These are phyloP conservation scores for Siphamia tubifer DNA, from an alignment of 2,113 vertebrate species.

Conservation along the genomic window DNA sequence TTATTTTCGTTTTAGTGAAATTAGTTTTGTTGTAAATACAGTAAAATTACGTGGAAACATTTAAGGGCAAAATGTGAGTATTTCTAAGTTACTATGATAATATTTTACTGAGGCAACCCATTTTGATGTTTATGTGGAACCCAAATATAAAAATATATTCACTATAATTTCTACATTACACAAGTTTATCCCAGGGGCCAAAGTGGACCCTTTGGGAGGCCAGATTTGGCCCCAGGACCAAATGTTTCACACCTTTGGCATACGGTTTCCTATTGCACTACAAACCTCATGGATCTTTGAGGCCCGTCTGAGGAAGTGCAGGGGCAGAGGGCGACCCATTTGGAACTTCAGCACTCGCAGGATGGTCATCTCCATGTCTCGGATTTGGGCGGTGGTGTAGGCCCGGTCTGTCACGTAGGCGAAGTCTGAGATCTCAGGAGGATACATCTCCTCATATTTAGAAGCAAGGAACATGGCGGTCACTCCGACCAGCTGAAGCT, in stretches of 20 bases:
- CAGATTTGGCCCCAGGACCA: too few relatives aligned
- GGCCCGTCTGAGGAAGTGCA: conserved; percentile 84
- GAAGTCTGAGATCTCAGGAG: conserved; percentile 81
- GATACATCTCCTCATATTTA: conserved; percentile 88
- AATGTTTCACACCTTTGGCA: not conserved
- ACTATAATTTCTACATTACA: too few relatives aligned
- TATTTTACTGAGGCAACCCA: too few relatives aligned
- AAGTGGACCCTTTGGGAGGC: too few relatives aligned
- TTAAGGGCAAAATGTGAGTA: too few relatives aligned
- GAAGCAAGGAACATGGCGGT: conserved; percentile 89
- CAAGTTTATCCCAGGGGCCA: too few relatives aligned
- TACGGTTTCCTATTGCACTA: not conserved
- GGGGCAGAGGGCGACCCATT: conserved; percentile 80
- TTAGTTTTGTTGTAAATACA: too few relatives aligned
- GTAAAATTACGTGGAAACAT: too few relatives aligned
- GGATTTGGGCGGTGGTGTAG: conserved; percentile 82
- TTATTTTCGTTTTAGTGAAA: too few relatives aligned
- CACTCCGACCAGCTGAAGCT: conserved; percentile 86
- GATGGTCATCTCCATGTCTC: conserved; percentile 86
- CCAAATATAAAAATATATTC: too few relatives aligned
- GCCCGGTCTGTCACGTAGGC: conserved; percentile 78
- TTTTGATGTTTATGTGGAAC: too few relatives aligned
- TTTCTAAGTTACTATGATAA: too few relatives aligned
- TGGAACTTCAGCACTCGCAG: conserved; percentile 81
- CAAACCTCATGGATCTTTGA: conserved; percentile 85